Base-by-base conservation (phyloP, 1,140 invertebrate genomes). In the Drosophila orena region DNA sequence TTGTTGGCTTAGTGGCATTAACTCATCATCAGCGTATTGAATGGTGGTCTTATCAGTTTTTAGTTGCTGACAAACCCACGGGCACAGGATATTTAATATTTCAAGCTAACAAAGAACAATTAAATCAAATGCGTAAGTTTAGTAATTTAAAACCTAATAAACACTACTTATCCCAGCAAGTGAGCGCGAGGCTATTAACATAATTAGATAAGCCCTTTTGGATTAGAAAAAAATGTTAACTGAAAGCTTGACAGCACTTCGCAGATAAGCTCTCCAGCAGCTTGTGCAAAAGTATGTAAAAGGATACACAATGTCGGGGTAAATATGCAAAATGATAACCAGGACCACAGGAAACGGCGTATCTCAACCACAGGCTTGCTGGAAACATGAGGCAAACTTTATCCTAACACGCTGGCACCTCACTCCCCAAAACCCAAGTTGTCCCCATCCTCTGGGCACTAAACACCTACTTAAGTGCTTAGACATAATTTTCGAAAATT, bases 381-480 rank as follows among this genome's bases (percentile, higher is more conserved):
- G 62, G 15, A 17, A 35, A 65, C 62, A 70, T 10, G 50, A 40
- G 17, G 24, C 20, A 47, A 70, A 70, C 65, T 47, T 70, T 70
- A 43, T 46, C 62, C 17, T 30, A 47, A 15, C 42, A 58, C 20
- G 12, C 15, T 22, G 20, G 14, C 57, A 59, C 34, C 14, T 54
- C 3, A 22, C 40, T 34, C 30, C 24, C 20, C 49, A 68, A 68
- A 34, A 22, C 40, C 22, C 64, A 22, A 56, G 64, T 35, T 40
- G 14, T 24, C 27, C n/a, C 64, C 42, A 11, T n/a, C 10, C n/a
- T 17, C 34, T 17, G 24, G 17, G 35, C n/a, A 11, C 43, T 57
- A 49, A 71, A 70, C 65, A 57, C 68, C 68, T 71, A 55, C 68
- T 70, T 71, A 71, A 70, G 68, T 71, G 66, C 68, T 57, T 57